Conservation (phyloP, 2,113 vertebrate genomes). For the Vombatus ursinus region DNA sequence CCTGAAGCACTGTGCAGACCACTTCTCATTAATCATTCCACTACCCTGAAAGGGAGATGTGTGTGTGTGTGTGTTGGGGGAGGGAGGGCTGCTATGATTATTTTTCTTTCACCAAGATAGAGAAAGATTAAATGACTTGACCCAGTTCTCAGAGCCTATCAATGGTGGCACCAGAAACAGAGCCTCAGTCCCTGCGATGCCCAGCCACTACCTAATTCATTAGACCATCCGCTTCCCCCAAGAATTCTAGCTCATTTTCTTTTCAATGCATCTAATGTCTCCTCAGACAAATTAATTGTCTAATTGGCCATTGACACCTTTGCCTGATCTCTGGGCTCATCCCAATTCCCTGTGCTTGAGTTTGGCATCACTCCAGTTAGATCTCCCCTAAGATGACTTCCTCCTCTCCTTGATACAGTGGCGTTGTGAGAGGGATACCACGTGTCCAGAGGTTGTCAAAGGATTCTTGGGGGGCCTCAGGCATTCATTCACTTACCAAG, state of each 20-base stretch:
- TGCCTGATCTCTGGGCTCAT: neutral
- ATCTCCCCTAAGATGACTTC: neutral
- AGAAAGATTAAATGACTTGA: neutral
- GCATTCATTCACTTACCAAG: neutral
- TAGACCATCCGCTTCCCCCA: neutral
- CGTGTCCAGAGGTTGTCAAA: neutral
- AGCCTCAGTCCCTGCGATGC: neutral
- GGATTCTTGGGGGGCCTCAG: too few relatives aligned
- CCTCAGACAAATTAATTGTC: neutral
- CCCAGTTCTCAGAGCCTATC: neutral
- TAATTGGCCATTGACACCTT: neutral
- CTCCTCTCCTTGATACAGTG: neutral
- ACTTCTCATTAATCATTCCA: neutral
- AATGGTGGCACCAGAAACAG: neutral
- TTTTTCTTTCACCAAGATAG: neutral
- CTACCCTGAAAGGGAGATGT: neutral
- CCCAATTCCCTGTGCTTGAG: neutral
- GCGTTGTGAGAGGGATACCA: neutral
- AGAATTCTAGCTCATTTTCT: neutral
- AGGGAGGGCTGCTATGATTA: neutral
- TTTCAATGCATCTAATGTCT: neutral
- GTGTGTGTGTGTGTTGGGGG: too few relatives aligned
- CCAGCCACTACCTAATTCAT: neutral
- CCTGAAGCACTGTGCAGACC: neutral
- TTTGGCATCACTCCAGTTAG: neutral